Evolutionary conservation across 1,140 invertebrate genomes (phyloP).

Genomic region (Drosophila sp.): DNA sequence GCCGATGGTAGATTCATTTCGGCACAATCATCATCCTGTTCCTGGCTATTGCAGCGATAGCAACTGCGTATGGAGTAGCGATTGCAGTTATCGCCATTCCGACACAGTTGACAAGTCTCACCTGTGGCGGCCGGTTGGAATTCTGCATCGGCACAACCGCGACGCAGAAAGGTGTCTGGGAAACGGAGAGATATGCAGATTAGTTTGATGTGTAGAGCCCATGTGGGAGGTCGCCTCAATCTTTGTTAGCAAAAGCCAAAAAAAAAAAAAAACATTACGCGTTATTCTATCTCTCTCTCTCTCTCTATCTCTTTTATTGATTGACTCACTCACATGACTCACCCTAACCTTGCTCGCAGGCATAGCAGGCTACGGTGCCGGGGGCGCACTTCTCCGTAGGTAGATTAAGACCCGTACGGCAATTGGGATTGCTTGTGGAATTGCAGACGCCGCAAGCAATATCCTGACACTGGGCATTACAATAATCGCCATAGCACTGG

Average conservation of each 20-base stretch:
- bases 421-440: conserved; percentile 57
- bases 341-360: conserved; percentile 75
- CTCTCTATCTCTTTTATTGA: neutral
- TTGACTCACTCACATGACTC: conserved; percentile 7
- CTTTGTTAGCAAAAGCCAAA: neutral
- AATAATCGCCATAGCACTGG: conserved; percentile 69
- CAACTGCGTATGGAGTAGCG: conserved; percentile 63
- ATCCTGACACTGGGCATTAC: conserved; percentile 63
- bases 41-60: conserved; percentile 66
- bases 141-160: conserved; percentile 62
- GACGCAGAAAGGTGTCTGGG: conserved; percentile 53
- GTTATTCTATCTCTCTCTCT: neutral
- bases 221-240: no score
- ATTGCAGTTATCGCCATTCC: conserved; percentile 62
- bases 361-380: conserved; percentile 61
- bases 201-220: neutral
- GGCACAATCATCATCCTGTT: conserved; percentile 56
- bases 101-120: conserved; percentile 66
- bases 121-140: conserved; percentile 18
- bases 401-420: conserved; percentile 47
- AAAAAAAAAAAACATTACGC: neutral
- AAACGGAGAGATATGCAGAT: neutral
- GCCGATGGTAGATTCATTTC: conserved; percentile 31
- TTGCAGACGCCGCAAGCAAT: conserved; percentile 67
- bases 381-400: conserved; percentile 39